Evolutionary conservation across 2,797 vertebrate genomes (phyloP), one percentile per base, ranked within the genome.

Genomic region (Chlorospingus semifuscus): DNA sequence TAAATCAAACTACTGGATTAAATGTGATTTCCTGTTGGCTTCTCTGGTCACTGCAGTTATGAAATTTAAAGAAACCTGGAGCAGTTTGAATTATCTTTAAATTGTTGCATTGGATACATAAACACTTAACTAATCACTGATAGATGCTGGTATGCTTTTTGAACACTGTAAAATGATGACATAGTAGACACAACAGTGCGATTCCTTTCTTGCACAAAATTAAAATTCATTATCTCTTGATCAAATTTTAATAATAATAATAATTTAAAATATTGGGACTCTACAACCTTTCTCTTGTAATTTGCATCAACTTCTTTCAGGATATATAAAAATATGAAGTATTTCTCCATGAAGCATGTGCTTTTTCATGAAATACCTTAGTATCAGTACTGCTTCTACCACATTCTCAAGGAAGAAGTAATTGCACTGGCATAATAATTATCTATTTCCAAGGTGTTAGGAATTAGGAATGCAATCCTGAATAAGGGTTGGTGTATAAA

Each of bases 401-500:
- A 64, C 41, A 44, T 57, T 83, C 49, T 79, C 60, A 90, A 75
- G 77, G 94, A 96, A 96, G 69, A 63, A 93, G 15, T 93, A 96
- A 96, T 79, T 94, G 66, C 55, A 70, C 50, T 63, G 69, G 41
- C 80, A 78, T 77, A 95, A 95, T 92, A 94, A 95, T 94, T 82
- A 91, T 79, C 37, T 72, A 89, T 90, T 95, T 85, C 68, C 63
- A 90, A 89, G 39, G 23, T 71, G 79, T 86, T 46, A 23, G 44
- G 44, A 96, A 87, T 94, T 96, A 95, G 74, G n/a, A 97, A 95
- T 71, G 50, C 42, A 94, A 64, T 56, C 57, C 44, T 94, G 79
- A 94, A 76, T 93, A 94, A 94, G 65, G 74, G 60, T 72, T 96
- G 70, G 20, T 74, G 22, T 93, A 68, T 88, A 96, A 97, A 96